A percentile compares a stretch with the other conserved stretches of the same genome.
Conservation (phyloP, 2,888 invertebrate genomes). For the Tetranychus piercei region DNA sequence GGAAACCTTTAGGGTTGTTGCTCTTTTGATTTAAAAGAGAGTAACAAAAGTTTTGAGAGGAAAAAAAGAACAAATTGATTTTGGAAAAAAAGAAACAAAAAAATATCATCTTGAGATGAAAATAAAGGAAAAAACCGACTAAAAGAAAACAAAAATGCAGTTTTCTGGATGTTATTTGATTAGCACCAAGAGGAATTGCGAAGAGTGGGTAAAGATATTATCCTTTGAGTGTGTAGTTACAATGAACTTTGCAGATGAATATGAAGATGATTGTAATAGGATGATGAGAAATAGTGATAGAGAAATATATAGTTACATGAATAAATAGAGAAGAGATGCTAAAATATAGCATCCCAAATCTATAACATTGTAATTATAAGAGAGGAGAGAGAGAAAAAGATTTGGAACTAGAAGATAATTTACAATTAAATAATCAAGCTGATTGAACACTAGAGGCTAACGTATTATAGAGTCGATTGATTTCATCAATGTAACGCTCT, state of each 20-base stretch:
- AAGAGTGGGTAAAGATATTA: background rate
- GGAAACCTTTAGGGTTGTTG: background rate
- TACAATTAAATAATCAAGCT: background rate
- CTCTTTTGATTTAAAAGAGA: background rate
- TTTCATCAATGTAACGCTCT: constrained; percentile 33
- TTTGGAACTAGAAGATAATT: background rate
- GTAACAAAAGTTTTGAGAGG: background rate
- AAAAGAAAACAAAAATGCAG: background rate
- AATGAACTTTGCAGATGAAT: background rate
- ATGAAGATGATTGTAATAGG: background rate
- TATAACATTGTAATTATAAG: background rate
- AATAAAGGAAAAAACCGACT: background rate
- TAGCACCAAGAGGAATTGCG: background rate
- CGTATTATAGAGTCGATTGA: constrained; percentile 32
- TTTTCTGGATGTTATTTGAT: background rate
- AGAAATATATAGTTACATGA: background rate
- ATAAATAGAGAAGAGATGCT: background rate
- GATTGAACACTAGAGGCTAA: background rate
- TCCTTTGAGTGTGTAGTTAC: background rate
- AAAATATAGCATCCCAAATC: background rate
- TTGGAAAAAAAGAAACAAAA: background rate
- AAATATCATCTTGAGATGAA: background rate
- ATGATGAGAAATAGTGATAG: background rate
- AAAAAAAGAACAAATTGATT: background rate
- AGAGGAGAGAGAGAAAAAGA: background rate